Conservation (phyloP, 2,113 vertebrate genomes). For the Datnioides undecimradiatus region DNA sequence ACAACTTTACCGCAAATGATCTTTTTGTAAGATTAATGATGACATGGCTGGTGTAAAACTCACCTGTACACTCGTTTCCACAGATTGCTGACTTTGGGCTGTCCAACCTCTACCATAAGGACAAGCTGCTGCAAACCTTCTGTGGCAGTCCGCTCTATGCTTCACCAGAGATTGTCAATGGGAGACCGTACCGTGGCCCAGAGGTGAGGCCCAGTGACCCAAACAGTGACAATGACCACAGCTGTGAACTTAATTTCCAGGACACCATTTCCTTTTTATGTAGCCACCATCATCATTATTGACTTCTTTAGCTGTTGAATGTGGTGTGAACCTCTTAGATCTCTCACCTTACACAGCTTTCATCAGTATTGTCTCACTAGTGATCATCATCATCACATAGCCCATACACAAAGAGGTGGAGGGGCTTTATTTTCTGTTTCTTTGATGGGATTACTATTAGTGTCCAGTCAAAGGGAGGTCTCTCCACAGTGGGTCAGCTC, state of each 20-base stretch:
- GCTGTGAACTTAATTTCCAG: slow-evolving; percentile 6
- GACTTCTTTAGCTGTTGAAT: neutral
- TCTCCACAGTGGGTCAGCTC: slow-evolving; percentile 49
- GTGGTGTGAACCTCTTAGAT: slow-evolving; percentile 1
- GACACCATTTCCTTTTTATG: slow-evolving; percentile 12
- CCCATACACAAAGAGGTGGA: slow-evolving; percentile 31
- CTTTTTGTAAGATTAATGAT: slow-evolving; percentile 15
- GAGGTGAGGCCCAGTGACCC: slow-evolving; percentile 85
- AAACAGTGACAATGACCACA: neutral
- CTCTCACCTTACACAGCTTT: neutral
- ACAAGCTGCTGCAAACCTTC: slow-evolving; percentile 97
- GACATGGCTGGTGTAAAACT: neutral
- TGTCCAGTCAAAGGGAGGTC: slow-evolving; percentile 49
- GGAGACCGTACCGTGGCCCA: slow-evolving; percentile 95
- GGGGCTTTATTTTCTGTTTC: slow-evolving; percentile 47
- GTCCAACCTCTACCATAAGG: slow-evolving; percentile 97
- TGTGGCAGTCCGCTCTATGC: slow-evolving; percentile 97
- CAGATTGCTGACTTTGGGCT: slow-evolving; percentile 99
- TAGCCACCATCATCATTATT: slow-evolving; percentile 3
- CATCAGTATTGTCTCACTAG: slow-evolving; percentile 25
- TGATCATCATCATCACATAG: slow-evolving; percentile 22
- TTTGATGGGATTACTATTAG: slow-evolving; percentile 77
- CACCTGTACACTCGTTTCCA: slow-evolving; percentile 53
- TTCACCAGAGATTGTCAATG: slow-evolving; percentile 98
- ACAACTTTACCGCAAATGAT: slow-evolving; percentile 8